Percentiles rank a stretch among this genome's conserved stretches.
These are phyloP conservation scores for Caenorhabditis wallacei DNA, from an alignment of 2,888 invertebrate genomes.

Conservation along the genomic window DNA sequence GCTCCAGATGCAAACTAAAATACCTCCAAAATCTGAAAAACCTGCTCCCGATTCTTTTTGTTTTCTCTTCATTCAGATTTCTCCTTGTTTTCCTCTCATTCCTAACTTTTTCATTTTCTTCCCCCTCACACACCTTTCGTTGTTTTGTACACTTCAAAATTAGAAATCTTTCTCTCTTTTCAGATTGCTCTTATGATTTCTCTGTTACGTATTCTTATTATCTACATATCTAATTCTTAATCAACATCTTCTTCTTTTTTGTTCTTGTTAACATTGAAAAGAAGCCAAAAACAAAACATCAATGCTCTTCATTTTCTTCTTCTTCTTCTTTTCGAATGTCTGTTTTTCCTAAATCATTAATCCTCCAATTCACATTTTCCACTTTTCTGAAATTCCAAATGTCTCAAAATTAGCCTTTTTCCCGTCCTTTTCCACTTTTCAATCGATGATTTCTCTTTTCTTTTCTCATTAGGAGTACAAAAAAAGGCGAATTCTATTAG, in stretches of 20 bases:
- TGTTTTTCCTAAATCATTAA: neutral
- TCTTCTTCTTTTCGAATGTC: neutral
- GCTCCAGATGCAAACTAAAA: no score
- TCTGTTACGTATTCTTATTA: neutral
- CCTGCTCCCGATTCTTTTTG: no score
- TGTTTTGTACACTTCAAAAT: neutral
- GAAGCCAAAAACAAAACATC: conserved; percentile 18
- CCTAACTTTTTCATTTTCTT: neutral
- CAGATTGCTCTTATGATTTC: neutral
- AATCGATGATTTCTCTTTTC: conserved; percentile 1
- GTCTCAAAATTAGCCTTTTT: neutral
- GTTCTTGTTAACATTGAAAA: neutral
- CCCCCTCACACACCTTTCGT: neutral
- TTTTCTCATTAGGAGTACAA: conserved; percentile 42
- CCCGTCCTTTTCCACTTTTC: conserved; percentile 4
- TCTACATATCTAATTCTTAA: neutral
- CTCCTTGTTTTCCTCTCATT: neutral
- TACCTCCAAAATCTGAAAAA: no score
- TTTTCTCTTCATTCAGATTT: neutral
- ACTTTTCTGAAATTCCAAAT: neutral
- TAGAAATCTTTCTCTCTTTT: conserved; percentile 6
- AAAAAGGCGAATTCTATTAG: conserved; percentile 36
- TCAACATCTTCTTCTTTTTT: conserved; percentile 9
- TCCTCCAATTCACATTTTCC: neutral
- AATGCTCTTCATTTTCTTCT: conserved; percentile 4